Conservation (phyloP, 2,113 vertebrate species). For the Lethenteron camtschaticum region DNA sequence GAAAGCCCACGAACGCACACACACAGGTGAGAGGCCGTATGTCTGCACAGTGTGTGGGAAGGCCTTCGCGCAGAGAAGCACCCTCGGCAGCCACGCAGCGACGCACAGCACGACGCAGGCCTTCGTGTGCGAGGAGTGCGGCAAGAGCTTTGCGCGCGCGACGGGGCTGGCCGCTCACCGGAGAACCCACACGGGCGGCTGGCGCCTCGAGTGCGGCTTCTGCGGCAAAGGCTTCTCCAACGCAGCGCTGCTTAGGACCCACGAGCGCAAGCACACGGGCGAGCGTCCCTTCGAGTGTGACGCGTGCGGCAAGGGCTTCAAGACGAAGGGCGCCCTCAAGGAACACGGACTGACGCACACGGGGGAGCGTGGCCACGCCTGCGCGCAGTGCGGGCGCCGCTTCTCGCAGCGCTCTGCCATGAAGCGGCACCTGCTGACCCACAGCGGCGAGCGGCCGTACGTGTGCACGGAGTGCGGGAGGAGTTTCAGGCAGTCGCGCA, state of each 20-base stretch:
- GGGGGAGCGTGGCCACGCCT: neutral
- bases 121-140: neutral
- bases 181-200: neutral
- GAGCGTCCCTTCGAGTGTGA: neutral
- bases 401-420: neutral
- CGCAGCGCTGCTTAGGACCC: neutral
- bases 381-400: neutral
- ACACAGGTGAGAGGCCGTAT: neutral
- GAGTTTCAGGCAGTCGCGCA: neutral
- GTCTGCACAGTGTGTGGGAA: neutral
- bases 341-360: neutral
- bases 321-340: neutral
- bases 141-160: neutral
- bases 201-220: neutral
- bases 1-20: neutral
- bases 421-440: slow-evolving; percentile 2
- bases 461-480: neutral
- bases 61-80: neutral
- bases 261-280: neutral
- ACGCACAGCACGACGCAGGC: neutral
- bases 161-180: neutral
- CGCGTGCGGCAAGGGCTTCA: neutral
- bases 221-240: neutral
- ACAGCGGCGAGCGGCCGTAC: slow-evolving; percentile 2
- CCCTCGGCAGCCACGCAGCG: neutral